Base-by-base conservation (phyloP, 1,140 invertebrate species). In the Hylaeus anthracinus region DNA sequence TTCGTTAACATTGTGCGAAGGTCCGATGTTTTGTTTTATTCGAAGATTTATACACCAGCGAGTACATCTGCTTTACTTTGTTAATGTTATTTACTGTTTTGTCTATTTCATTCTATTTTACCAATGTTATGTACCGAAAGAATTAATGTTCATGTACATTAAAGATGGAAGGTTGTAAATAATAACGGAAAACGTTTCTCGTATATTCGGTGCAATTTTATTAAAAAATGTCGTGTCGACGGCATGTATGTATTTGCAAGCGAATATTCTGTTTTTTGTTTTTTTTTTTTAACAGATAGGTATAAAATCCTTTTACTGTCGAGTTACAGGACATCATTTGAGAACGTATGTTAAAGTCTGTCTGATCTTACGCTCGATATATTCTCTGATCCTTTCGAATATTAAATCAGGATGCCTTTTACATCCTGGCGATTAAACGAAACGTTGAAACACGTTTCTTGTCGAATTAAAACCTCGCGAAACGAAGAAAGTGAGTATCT, bases 201-300 rank as follows among this genome's bases (percentile, higher is more conserved):
- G 60, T 69, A 53, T 51, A 58, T 39, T 63, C 37, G 48, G 75
- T 78, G 75, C 67, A 51, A 64, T 72, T 79, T 79, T 72, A 79
- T 79, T 78, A 64, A 72, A 79, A 77, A 79, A 63, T 53, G 15
- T 39, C n/a, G 56, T 39, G 60, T 55, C 12, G 48, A 79, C 76
- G 41, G 60, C 53, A 58, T 45, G 67, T 26, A 58, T 45, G 67
- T 26, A 64, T 10, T 61, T 53, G 37, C 41, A 78, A 78, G 69
- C n/a, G 26, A 72, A 72, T 63, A 39, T 26, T 5, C 43, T 48
- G 37, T 60, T 1, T 10, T 39, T 61, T 51, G 5, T 48, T 48
- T 60, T 1, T 10, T 39, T 39, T 51, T 10, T 48, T 63, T 51
- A 51, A 71, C 45, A 63, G 56, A n/a, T 63, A 37, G 65, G 71